phyloP scores from a whole-genome alignment of 2,888 invertebrate species.

The Koerneria pararmatus region DNA sequence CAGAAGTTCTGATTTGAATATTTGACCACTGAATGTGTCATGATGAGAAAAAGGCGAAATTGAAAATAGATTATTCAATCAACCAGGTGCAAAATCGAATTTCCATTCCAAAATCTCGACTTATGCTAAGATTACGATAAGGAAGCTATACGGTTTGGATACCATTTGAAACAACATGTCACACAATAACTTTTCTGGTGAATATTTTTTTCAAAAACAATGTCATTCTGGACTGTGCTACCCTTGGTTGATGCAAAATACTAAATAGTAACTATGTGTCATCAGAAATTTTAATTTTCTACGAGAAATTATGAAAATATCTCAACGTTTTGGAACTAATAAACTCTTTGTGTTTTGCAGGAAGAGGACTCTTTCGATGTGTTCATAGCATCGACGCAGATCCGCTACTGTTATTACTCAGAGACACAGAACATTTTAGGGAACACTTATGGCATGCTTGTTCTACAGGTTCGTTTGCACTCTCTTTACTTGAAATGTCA shows the following conservation, averaged over 20 bases:
- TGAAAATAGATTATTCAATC: no score
- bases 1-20: no score
- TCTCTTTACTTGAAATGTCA: background rate
- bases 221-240: no score
- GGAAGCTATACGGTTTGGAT: background rate
- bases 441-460: slow-evolving; percentile 91
- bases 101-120: no score
- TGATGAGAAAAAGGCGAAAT: slow-evolving; percentile 8
- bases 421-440: slow-evolving; percentile 97
- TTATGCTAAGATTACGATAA: no score
- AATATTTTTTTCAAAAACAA: no score
- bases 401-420: slow-evolving; percentile 91
- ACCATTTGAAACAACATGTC: background rate
- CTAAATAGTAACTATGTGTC: no score
- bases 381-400: slow-evolving; percentile 89
- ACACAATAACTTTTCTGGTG: background rate
- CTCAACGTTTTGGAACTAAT: no score
- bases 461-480: slow-evolving; percentile 72
- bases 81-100: no score
- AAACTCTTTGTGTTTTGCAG: slow-evolving; percentile 79
- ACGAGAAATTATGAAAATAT: no score
- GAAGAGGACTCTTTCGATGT: slow-evolving; percentile 94
- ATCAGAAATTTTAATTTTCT: no score
- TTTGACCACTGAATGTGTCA: slow-evolving; percentile 8
- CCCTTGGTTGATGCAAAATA: no score